phyloP scores from a whole-genome alignment of 2,113 vertebrate genomes.

The Anseranas semipalmata region DNA sequence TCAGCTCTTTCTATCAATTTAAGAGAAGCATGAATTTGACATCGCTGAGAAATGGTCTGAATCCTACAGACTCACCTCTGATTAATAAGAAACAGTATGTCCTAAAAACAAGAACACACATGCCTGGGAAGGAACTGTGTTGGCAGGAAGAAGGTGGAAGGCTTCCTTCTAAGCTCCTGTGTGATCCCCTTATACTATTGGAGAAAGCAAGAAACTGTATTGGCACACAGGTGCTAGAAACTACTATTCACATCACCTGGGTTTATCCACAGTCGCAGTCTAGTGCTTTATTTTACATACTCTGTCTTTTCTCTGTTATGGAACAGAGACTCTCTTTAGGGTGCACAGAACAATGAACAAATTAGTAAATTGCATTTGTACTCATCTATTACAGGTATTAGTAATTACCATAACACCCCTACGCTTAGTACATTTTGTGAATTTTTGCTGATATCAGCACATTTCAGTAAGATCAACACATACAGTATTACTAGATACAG shows the following conservation, averaged over 20 bases:
- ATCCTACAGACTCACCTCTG: neutral
- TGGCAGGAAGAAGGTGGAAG: neutral
- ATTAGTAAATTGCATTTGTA: neutral
- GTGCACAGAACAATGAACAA: neutral
- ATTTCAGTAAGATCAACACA: neutral
- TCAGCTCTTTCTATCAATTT: neutral
- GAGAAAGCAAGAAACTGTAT: neutral
- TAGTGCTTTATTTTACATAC: neutral
- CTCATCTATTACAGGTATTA: neutral
- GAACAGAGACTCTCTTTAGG: neutral
- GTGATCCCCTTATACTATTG: too few species aligned
- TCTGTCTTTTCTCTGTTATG: neutral
- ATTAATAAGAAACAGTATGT: neutral
- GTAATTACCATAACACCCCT: neutral
- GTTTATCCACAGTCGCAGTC: neutral
- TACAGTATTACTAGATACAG: neutral
- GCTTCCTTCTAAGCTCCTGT: neutral
- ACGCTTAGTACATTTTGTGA: neutral
- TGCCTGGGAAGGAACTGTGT: neutral
- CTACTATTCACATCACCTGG: neutral
- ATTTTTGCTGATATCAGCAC: neutral
- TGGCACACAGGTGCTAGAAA: neutral
- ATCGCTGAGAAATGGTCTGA: neutral
- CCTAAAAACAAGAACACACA: neutral
- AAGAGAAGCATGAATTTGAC: neutral